Base-by-base conservation (phyloP, 2,888 invertebrate genomes). In the Apomyelois bistriatella region DNA sequence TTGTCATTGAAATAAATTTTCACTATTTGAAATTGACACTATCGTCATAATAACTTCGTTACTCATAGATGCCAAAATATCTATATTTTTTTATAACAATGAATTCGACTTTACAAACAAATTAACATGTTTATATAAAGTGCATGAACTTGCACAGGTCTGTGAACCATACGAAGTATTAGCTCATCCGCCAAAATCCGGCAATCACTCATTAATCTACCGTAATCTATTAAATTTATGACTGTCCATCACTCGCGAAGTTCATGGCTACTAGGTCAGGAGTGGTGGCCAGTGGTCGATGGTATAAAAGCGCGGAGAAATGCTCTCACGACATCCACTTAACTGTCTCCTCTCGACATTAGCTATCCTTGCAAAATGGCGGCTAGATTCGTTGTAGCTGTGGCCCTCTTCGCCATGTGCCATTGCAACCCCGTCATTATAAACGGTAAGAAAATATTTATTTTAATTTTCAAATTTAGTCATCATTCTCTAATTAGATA, bases 251-350 rank as follows among this genome's bases (percentile, higher is more conserved):
- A 65, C 49, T 74, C 85, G 82, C 83, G 84, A 88, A 82, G 85
- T 81, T 86, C 79, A 81, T 60, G 66, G 68, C 70, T 74, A 75
- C 74, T 77, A 76, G 82, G 78, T 77, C 81, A 76, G 56, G 62
- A 67, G 68, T 59, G 69, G 58, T 68, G 59, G 58, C 72, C 71
- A 74, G 78, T 69, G 81, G 79, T 76, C 79, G 72, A 61, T 58
- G 58, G 75, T 89, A 89, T 89, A 87, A 76, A 89, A 85, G 69
- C 80, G 68, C 72, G 77, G 85, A 84, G 89, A 89, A 89, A 89
- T 87, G 82, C 89, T 89, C 79, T 89, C 88, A 76, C 89, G 73
- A 66, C 79, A 88, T 85, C 80, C 86, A 88, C 73, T 86, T 77
- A 75, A 55, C 72, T 65, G 74, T 67, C 68, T 77, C 73, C 74